Percentiles rank a stretch among this genome's conserved stretches.
Evolutionary conservation across 2,888 invertebrate genomes (phyloP).

Genomic region (Phorcus lineatus): DNA sequence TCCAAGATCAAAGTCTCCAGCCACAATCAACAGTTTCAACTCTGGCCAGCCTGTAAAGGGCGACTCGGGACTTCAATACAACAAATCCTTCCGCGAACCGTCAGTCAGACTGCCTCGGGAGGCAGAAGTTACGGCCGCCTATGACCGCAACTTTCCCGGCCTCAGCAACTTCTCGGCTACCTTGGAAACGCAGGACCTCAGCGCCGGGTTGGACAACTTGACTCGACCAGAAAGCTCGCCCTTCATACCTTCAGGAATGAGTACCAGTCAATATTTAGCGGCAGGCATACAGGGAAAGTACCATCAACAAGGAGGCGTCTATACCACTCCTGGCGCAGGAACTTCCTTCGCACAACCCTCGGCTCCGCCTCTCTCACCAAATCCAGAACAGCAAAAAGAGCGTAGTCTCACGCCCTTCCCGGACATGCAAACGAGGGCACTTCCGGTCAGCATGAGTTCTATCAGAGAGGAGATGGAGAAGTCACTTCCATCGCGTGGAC

Average conservation of each 20-base stretch:
- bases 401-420: conserved; percentile 10
- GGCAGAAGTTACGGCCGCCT: not conserved
- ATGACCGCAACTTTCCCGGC: not conserved
- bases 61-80: too few relatives aligned
- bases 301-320: too few relatives aligned
- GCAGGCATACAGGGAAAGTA: too few relatives aligned
- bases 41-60: too few relatives aligned
- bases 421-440: not conserved
- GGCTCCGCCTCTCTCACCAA: not conserved
- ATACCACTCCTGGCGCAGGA: too few relatives aligned
- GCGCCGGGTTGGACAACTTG: not conserved
- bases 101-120: not conserved
- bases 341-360: too few relatives aligned
- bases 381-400: not conserved
- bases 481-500: not conserved
- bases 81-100: too few relatives aligned
- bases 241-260: not conserved
- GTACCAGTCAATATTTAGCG: not conserved
- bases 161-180: not conserved
- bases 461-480: not conserved
- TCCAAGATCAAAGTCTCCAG: not conserved
- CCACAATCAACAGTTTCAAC: not conserved
- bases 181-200: not conserved
- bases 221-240: not conserved
- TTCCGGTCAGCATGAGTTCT: not conserved